Base-by-base conservation (phyloP, 1,140 invertebrate species). In the Prorops nasuta region DNA sequence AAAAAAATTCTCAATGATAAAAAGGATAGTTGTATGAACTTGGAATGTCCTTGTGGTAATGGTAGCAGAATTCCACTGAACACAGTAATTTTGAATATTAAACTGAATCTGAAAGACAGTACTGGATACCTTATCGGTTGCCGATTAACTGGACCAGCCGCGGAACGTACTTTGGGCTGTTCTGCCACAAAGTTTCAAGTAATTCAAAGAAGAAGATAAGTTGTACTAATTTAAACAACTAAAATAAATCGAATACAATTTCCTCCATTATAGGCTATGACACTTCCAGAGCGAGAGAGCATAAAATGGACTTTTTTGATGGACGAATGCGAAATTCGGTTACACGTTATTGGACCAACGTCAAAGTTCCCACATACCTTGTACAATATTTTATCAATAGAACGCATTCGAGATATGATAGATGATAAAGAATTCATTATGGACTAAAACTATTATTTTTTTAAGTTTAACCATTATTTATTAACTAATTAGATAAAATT, bases 121-220 rank as follows among this genome's bases (percentile, higher is more conserved):
- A 76, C 77, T 6, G 77, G 77, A 22, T 75, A 76, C 51, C 59
- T 79, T 0, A 60, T 77, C 6, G 74, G 71, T 9, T 77, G 75
- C 47, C 60, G 69, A 49, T 60, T 78, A 34, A 67, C 40, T 42
- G 72, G 68, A n/a, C 18, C 45, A 1, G 56, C 52, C 3, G 76
- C 75, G 4, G 76, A 79, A 56, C 47, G 58, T 31, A 53, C 64
- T 12, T 38, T 79, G 19, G 60, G 62, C 12, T 72, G 58, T 28
- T 71, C 54, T 35, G 54, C 62, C 31, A 36, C 49, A 3, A 59
- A 72, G 37, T 62, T 75, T 39, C 61, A 66, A 51, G 75, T 76
- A 56, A 37, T 3, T 28, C 21, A 32, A 44, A 31, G 15, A 19
- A 44, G 32, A 21, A 34, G n/a, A 34, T 44, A 18, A 18, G 14